Evolutionary conservation across 1,140 invertebrate genomes (phyloP), one percentile per base, ranked within the genome.

Genomic region (Colletes latitarsis): DNA sequence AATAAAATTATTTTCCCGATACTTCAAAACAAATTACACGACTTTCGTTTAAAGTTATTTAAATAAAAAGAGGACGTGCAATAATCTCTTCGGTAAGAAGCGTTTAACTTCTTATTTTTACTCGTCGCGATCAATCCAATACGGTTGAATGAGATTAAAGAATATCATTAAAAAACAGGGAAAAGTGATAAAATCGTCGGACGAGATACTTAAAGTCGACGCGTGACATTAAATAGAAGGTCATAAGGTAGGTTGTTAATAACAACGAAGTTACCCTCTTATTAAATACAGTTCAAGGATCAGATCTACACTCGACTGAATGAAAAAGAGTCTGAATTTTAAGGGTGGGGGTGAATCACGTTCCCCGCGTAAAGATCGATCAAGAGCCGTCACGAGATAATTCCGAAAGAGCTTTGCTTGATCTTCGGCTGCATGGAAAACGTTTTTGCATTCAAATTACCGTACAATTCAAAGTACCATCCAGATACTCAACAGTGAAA

Each of bases 261-360:
- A 72, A 30, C 30, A 30, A 30, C 30, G 66, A 15, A 82, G 43
- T 4, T 49, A 68, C 17, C 19, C 14, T 73, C 12, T 73, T 14
- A 67, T 71, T 84, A 75, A 74, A 63, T 83, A 52, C 52, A 62
- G 62, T 43, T 74, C 58, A 84, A 83, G 64, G 60, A 80, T 55
- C 53, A 67, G 19, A 3, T 60, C 21, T 53, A 52, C 14, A 12
- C 30, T n/a, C 46, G 46, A 62, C 15, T 43, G 12, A 67, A 64
- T 53, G 30, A 39, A 46, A 41, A 49, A 19, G 57, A 15, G 43
- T 69, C 21, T 4, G 46, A 55, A 66, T 79, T 83, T 77, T 39
- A 72, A 69, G 66, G 0, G 15, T 30, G 17, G 41, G 9, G 63
- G 17, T 14, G 53, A 58, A 66, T 30, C 17, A 21, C 57, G 30